Base-by-base conservation (phyloP, 2,113 vertebrate genomes). In the Ascaphus truei region DNA sequence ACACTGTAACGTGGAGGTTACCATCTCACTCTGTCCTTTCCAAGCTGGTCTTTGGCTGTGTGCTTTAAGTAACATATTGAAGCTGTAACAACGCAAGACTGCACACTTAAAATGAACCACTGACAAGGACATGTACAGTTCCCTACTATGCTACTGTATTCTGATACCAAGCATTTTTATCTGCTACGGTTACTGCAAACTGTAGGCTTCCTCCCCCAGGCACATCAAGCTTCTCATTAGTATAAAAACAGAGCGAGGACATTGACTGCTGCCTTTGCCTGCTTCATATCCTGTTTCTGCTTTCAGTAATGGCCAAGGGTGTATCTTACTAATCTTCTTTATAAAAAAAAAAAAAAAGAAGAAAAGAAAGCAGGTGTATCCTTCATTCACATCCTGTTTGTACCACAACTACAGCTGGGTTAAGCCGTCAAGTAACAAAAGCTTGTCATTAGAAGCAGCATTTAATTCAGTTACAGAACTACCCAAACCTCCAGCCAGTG, bases 351-450 rank as follows among this genome's bases (percentile, higher is more conserved):
- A 25, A 58, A n/a, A 58, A 58, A 12, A 67, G 23, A 47, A 2
- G 7, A 18, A 10, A 61, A 69, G 31, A 50, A 31, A 55, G 74
- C 83, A 85, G 83, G 83, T 85, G 83, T 79, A 83, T 85, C 81
- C 80, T 82, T 79, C 34, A 76, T 79, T 83, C 36, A 4, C 80
- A 83, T 85, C 83, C 83, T 83, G 83, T 83, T 82, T 81, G 75
- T 74, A 76, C 74, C 63, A 37, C 61, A 65, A 75, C 57, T 9
- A 9, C 56, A 29, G 10, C 74, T 30, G 65, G 73, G 75, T 55
- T 69, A 59, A 62, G 71, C 73, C 71, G 51, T 71, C 5, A 68
- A 64, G 31, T 75, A 56, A 74, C 30, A 37, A 73, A 64, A 75
- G 77, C 37, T 37, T 30, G 27, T 71, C 37, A 18, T 36, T 18